Evolutionary conservation across 1,140 invertebrate genomes (phyloP).

Genomic region (Neodiprion lecontei): DNA sequence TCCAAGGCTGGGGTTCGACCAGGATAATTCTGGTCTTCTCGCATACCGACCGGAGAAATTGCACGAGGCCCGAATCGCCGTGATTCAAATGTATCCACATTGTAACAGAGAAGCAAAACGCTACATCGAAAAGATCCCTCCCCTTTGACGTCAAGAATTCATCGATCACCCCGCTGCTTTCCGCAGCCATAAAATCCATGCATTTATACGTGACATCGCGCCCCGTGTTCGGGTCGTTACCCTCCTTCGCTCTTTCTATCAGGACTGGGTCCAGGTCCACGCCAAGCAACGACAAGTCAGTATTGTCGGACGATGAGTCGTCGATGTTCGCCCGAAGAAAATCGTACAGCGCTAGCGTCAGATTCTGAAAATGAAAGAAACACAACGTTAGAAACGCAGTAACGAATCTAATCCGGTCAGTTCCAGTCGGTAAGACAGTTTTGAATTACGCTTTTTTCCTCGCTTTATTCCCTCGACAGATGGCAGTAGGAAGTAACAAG

Average conservation of each 20-base stretch:
- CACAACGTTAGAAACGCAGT: background rate
- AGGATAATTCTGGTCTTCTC: constrained; percentile 66
- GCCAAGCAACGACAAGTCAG: constrained; percentile 67
- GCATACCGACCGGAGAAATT: constrained; percentile 67
- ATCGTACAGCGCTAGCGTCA: constrained; percentile 67
- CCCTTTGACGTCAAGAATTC: constrained; percentile 56
- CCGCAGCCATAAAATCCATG: constrained; percentile 67
- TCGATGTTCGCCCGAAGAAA: constrained; percentile 62
- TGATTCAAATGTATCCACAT: constrained; percentile 90
- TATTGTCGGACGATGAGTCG: constrained; percentile 18
- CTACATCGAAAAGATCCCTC: constrained; percentile 69
- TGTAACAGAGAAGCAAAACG: constrained; percentile 82
- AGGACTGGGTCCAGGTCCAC: constrained; percentile 78
- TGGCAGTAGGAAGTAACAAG: no score
- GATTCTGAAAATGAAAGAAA: constrained; percentile 55
- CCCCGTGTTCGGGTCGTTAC: constrained; percentile 47
- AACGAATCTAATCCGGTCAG: no score
- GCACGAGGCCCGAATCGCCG: constrained; percentile 73
- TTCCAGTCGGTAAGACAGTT: no score
- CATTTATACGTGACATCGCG: constrained; percentile 63
- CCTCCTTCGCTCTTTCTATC: constrained; percentile 70
- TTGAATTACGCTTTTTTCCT: no score
- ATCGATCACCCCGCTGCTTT: constrained; percentile 50
- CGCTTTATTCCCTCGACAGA: no score
- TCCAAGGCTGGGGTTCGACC: constrained; percentile 84